These are phyloP conservation scores for Drosophila tristis DNA, from an alignment of 1,140 invertebrate species.

Conservation along the genomic window DNA sequence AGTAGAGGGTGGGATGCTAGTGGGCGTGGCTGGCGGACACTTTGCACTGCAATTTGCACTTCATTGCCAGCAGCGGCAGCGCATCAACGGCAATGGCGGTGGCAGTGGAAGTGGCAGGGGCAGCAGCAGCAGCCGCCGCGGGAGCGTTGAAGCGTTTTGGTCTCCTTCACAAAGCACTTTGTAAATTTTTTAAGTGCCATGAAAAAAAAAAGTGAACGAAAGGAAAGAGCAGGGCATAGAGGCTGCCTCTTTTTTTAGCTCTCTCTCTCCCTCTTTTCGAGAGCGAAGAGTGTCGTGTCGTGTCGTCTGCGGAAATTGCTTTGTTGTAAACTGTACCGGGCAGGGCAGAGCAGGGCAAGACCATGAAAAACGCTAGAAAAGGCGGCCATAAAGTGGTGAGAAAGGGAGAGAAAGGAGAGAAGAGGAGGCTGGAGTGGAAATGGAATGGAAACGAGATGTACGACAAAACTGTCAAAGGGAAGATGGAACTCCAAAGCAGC, in stretches of 20 bases:
- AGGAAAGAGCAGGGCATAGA: constrained; percentile 1
- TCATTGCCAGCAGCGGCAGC: constrained; percentile 63
- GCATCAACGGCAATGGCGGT: no score
- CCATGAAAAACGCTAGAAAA: constrained; percentile 53
- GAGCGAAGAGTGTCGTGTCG: constrained; percentile 31
- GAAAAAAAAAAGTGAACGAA: constrained; percentile 42
- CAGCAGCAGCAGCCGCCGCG: constrained; percentile 21
- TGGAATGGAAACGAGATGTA: constrained; percentile 1
- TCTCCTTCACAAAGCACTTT: constrained; percentile 75
- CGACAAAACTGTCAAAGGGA: constrained; percentile 46
- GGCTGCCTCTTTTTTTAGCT: constrained; percentile 13
- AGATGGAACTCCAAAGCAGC: constrained; percentile 27
- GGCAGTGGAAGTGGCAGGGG: constrained; percentile 8
- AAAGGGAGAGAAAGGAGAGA: not conserved
- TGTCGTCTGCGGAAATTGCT: constrained; percentile 63
- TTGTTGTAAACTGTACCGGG: constrained; percentile 52
- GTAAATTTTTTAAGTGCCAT: constrained; percentile 81
- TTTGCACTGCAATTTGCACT: constrained; percentile 79
- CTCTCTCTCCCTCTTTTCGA: constrained; percentile 14
- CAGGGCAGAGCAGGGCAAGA: constrained; percentile 4
- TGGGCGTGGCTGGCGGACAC: constrained; percentile 52
- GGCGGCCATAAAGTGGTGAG: constrained; percentile 44
- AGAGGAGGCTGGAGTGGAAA: not conserved
- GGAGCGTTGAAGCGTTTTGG: constrained; percentile 63
- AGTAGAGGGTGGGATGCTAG: not conserved